Percentiles rank a stretch among this genome's conserved stretches.
phyloP scores from a whole-genome alignment of 2,797 vertebrate species.

The Acanthurus tractus region DNA sequence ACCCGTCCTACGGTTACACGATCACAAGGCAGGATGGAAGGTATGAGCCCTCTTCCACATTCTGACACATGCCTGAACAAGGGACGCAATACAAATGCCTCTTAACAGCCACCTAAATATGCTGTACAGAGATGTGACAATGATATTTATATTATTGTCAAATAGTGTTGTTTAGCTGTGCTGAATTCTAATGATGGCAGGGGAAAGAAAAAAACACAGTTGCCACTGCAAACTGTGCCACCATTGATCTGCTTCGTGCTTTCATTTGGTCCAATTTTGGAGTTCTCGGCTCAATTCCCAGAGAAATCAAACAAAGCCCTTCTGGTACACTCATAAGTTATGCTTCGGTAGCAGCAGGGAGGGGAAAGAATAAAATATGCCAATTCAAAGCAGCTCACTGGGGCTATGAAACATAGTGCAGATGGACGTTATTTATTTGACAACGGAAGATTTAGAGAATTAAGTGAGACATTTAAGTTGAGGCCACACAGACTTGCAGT shows the following conservation, averaged over 20 bases:
- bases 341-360: constrained; percentile 76
- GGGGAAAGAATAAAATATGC: constrained; percentile 74
- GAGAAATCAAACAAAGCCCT: constrained; percentile 83
- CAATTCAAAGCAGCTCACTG: constrained; percentile 70
- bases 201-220: constrained; percentile 57
- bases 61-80: not conserved
- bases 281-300: constrained; percentile 81
- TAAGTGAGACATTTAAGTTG: constrained; percentile 60
- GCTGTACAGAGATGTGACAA: constrained; percentile 21
- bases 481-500: constrained; percentile 22
- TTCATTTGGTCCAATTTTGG: constrained; percentile 79
- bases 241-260: constrained; percentile 78
- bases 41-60: constrained; percentile 74
- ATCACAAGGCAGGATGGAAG: constrained; percentile 98
- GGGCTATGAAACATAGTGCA: constrained; percentile 65
- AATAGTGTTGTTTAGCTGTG: constrained; percentile 48
- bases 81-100: constrained; percentile 3
- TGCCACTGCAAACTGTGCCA: constrained; percentile 65
- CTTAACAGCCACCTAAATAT: constrained; percentile 4
- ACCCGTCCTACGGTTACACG: constrained; percentile 93
- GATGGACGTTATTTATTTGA: constrained; percentile 76
- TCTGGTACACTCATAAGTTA: constrained; percentile 79
- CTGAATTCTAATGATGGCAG: constrained; percentile 51
- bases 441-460: constrained; percentile 55
- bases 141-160: constrained; percentile 53